Conservation (phyloP, 2,888 invertebrate genomes). For the Nineta flava region DNA sequence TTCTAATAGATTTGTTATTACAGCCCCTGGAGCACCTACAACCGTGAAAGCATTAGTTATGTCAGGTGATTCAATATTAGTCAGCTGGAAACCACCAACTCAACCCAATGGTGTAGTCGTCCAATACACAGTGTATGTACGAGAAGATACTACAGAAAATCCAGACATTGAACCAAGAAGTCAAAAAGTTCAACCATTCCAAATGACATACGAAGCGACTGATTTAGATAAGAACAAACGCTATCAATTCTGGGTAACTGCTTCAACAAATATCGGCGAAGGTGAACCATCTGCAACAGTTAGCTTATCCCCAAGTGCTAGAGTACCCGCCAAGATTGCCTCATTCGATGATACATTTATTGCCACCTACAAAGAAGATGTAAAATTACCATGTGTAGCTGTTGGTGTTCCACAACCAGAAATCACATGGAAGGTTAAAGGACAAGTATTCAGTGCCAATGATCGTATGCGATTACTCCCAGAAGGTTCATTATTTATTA, state of each 20-base stretch:
- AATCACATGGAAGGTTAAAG: slow-evolving; percentile 79
- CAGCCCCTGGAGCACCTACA: slow-evolving; percentile 85
- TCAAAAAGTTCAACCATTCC: slow-evolving; percentile 65
- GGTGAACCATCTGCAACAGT: slow-evolving; percentile 82
- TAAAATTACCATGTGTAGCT: slow-evolving; percentile 78
- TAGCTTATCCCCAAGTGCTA: slow-evolving; percentile 64
- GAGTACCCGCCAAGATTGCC: slow-evolving; percentile 86
- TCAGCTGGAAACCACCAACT: slow-evolving; percentile 86
- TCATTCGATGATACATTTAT: slow-evolving; percentile 90
- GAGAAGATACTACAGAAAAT: slow-evolving; percentile 38
- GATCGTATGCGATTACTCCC: slow-evolving; percentile 72
- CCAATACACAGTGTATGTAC: slow-evolving; percentile 83
- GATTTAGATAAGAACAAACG: slow-evolving; percentile 65
- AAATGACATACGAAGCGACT: slow-evolving; percentile 76
- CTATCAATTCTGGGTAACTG: slow-evolving; percentile 91
- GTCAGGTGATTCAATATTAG: slow-evolving; percentile 79
- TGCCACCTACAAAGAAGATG: slow-evolving; percentile 82
- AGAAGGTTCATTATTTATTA: slow-evolving; percentile 82
- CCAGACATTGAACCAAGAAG: slow-evolving; percentile 48
- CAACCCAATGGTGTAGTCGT: slow-evolving; percentile 86
- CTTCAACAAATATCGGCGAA: slow-evolving; percentile 86
- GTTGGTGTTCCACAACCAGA: slow-evolving; percentile 85
- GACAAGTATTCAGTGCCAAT: slow-evolving; percentile 58
- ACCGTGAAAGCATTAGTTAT: slow-evolving; percentile 87
- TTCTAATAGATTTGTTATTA: slow-evolving; percentile 10